Conservation (phyloP, 2,797 vertebrate genomes). For the Melopsittacus undulatus region DNA sequence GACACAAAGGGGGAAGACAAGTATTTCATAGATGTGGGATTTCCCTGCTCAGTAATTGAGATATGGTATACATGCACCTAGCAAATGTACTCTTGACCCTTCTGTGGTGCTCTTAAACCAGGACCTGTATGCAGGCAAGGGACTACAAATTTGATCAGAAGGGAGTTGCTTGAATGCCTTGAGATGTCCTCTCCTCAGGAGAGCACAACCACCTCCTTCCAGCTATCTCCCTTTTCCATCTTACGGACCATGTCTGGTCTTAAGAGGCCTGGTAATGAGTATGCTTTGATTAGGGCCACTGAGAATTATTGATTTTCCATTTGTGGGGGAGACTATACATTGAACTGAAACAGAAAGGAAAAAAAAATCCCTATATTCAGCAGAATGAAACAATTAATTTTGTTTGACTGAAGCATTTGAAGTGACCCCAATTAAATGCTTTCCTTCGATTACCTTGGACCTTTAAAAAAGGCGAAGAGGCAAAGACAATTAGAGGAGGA, state of each 20-base stretch:
- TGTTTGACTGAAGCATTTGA: neutral
- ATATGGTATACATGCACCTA: neutral
- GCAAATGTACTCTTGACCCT: neutral
- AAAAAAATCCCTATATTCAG: neutral
- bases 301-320: slow-evolving; percentile 2
- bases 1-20: neutral
- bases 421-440: neutral
- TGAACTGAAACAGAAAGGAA: slow-evolving; percentile 5
- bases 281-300: neutral
- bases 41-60: neutral
- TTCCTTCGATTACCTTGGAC: neutral
- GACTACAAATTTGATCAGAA: neutral
- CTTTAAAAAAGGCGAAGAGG: neutral
- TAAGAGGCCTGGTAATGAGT: neutral
- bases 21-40: neutral
- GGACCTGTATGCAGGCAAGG: neutral
- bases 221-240: neutral
- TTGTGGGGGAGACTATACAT: neutral
- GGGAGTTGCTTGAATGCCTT: neutral
- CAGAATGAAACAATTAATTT: slow-evolving; percentile 18
- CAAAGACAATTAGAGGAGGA: neutral
- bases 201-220: neutral
- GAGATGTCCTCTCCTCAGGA: neutral
- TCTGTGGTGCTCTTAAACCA: neutral
- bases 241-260: neutral